Evolutionary conservation across 2,797 vertebrate genomes (phyloP), one percentile per base, ranked within the genome.

Genomic region (Psittacula echo): DNA sequence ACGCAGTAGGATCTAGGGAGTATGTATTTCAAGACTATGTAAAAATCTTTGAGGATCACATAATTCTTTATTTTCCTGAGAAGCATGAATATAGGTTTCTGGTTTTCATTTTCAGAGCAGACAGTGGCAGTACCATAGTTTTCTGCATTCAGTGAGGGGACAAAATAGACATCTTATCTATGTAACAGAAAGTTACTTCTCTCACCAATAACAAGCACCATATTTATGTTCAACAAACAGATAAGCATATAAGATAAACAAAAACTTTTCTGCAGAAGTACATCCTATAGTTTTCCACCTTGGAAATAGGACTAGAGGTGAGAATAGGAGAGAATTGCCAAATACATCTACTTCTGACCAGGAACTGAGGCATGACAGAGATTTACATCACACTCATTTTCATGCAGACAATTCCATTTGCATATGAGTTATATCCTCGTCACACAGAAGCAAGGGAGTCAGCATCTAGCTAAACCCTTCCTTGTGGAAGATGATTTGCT

Each of bases 141-240:
- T 87, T 64, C 58, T 48, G 3, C 4, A 8, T 53, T 94, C 61
- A 62, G 12, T 54, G 44, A 79, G 82, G 27, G 42, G 34, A 77
- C 65, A 89, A 68, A 89, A 83, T 30, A 37, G 17, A 85, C 58
- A 83, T 14, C 18, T 68, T 72, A 71, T 44, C 89, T 87, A 68
- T n/a, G 14, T 80, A 93, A 83, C 56, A 89, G 86, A 86, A 86
- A 41, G 61, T 89, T 92, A 61, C 42, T 75, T 92, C 27, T 92
- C 34, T 87, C 53, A 87, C 34, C 39, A 80, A 29, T 72, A 91
- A 50, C 15, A 89, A 5, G 32, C 39, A 89, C 13, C 37, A 54
- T 44, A 68, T 62, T 83, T 91, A 76, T 41, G 9, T 50, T 73
- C 1, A 4, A 22, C 58, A 87, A 78, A 73, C 44, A 67, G 47